Evolutionary conservation across 2,888 invertebrate genomes (phyloP), one percentile per base, ranked within the genome.

Genomic region (Alsophila aescularia): DNA sequence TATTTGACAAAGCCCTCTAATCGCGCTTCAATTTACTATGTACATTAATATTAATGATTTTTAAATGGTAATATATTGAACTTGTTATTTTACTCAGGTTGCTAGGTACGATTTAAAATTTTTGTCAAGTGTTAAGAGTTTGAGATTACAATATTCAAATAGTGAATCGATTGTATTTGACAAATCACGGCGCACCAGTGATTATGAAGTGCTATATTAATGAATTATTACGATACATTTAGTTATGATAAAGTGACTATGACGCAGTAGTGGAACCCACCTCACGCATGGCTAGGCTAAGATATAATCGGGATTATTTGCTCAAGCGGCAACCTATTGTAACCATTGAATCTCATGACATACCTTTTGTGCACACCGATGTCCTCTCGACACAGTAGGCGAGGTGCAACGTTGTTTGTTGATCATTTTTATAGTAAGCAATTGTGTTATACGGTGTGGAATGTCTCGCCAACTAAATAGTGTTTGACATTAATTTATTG

Each of bases 401-500:
- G 83, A 85, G 84, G 88, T 86, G 89, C 86, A 82, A 85, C 81
- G 87, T 90, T 90, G 88, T 89, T 90, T 90, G 90, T 90, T 90
- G 83, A 90, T 89, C 79, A 87, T 90, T 89, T 89, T 88, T 87
- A 90, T 89, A 87, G 87, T 89, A 90, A 90, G 87, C 83, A 81
- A 87, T 90, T 90, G 89, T 89, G 89, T 91, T 91, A 90, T 87
- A 67, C 65, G 86, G 88, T 90, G 90, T 87, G 83, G 78, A 81
- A 82, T 85, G 85, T 85, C 85, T 82, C 90, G 86, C 89, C 90
- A 70, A 34, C 75, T 83, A 73, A 82, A 89, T 90, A 89, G 88
- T 85, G 87, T 89, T 89, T 85, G 88, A 88, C 89, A 88, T 88
- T 91, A 86, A 90, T 90, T 90, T 91, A 90, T 90, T 91, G 89